Evolutionary conservation across 2,888 invertebrate species (phyloP), one percentile per base, ranked within the genome.

Genomic region (Nyleta sp.): DNA sequence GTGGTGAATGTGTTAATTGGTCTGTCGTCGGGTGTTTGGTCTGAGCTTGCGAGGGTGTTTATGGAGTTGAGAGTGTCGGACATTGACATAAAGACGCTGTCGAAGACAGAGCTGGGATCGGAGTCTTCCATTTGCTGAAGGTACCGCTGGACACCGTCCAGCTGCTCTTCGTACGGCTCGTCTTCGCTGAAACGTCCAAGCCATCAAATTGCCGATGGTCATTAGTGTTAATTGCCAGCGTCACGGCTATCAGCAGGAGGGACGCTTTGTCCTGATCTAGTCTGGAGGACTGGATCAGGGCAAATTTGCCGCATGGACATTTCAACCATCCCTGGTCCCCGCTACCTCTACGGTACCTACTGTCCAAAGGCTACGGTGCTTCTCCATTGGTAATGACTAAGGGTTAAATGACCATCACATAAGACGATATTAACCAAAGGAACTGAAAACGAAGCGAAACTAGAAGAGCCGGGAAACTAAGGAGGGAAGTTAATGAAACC

Each of bases 31-130:
- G 90, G 90, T 86, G 90, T 91, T 87, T 88, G 90, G 78, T 90
- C 90, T 82, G 89, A 90, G 85, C 89, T 91, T 87, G 87, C 88
- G 82, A 90, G 87, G 84, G 90, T 91, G 85, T 90, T 91, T 84
- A 90, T 90, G 73, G 90, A 91, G 87, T 90, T 90, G 84, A 90
- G 87, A 84, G 90, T 91, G 86, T 91, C 90, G 84, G 90, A 91
- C 88, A 91, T 88, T 81, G 90, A 90, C 88, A 90, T 88, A 87
- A 90, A 87, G 84, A 90, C 90, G 79, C 89, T 90, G 87, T 91
- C 89, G 84, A 90, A 89, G 84, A 89, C 82, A 71, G 90, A 90
- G 84, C 90, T 89, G 81, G 86, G 86, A 79, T 88, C 88, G 83
- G 87, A 87, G 80, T 90, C 88, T 81, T 89, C 89, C 81, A 85